Evolutionary conservation across 2,113 vertebrate genomes (phyloP), one percentile per base, ranked within the genome.

Genomic region (Jaculus jaculus): DNA sequence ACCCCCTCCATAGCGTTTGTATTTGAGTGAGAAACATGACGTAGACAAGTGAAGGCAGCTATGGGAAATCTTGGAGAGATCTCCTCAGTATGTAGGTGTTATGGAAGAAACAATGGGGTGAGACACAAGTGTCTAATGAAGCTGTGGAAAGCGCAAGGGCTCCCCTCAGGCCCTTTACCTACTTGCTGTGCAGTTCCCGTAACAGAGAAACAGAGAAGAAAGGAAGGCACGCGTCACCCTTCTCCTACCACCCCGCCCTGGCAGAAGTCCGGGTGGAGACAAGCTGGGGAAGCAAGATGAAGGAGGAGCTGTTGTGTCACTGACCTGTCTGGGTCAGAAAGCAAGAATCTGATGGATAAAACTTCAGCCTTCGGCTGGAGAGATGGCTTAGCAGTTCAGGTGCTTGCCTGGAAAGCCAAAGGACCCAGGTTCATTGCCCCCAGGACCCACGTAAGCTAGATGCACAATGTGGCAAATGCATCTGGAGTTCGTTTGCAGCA

Each of bases 241-340:
- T 30, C 10, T 77, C 71, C 60, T 63, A 28, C 32, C 51, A 10
- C 39, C 68, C 74, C 32, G 28, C 32, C 28, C 71, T 72, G 63
- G 68, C 85, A 87, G 74, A 77, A 89, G 75, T 90, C 92, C 85
- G 89, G 80, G 65, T 39, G 68, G 71, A 86, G 80, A 79, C 84
- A 28, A 34, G 78, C 42, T 66, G 32, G 75, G 68, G 91, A 95
- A 78, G 65, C 87, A 87, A 73, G 94, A 73, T 34, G 26, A 77
- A 77, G 89, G 60, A 32, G 78, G 95, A 96, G 89, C 21, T 93
- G 60, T 17, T 81, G 58, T 78, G 63, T 58, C 66, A 34, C 60
- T 37, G 66, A 89, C n/a, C 72, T 68, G 60, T 60, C 66, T 61
- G 81, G 93, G 65, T 74, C 26, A 84, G 54, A 54, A 54, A 7